Base-by-base conservation (phyloP, 2,888 invertebrate genomes). In the Acleris holmiana region DNA sequence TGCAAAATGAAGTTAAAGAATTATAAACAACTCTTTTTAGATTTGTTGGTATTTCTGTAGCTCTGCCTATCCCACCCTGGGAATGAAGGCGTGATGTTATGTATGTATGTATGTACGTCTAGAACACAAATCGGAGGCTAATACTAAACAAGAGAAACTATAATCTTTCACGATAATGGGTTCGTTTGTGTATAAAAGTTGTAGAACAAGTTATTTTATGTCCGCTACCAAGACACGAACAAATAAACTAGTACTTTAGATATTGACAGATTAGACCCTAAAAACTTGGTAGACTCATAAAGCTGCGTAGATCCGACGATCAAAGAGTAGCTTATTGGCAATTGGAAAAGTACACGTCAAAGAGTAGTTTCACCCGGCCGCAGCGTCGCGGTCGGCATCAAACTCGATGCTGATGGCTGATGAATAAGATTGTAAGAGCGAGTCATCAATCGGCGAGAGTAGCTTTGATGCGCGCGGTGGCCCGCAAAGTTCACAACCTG, bases 401-500 rank as follows among this genome's bases (percentile, higher is more conserved):
- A 61, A 66, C 61, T 67, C 57, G 57, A 66, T 62, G 68, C 66
- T 67, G 67, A 68, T 29, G 23, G 5, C 4, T 23, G 23, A 23
- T 73, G 72, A 73, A 75, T 74, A 73, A 69, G 69, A 64, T 65
- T 68, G 61, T 65, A 58, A 67, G 64, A 73, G 71, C 70, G 71
- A 74, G 73, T 71, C 71, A 75, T 75, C 75, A 76, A 76, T 76
- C 71, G 73, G 62, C 61, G 64, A 68, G 72, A 68, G 73, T 70
- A 74, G 73, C 73, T 69, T 68, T 65, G 67, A 67, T 56, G 66
- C 63, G 67, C 72, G 73, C 73, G 73, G 73, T 67, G 71, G 73
- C 68, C 73, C 74, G 69, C 78, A 76, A 79, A 80, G 76, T 82
- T 83, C 78, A 76, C 75, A 77, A 83, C 75, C 78, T 78, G 76